A percentile compares a stretch with the other conserved stretches of the same genome.
Evolutionary conservation across 2,113 vertebrate genomes (phyloP).

Genomic region (Syngnathus floridae): DNA sequence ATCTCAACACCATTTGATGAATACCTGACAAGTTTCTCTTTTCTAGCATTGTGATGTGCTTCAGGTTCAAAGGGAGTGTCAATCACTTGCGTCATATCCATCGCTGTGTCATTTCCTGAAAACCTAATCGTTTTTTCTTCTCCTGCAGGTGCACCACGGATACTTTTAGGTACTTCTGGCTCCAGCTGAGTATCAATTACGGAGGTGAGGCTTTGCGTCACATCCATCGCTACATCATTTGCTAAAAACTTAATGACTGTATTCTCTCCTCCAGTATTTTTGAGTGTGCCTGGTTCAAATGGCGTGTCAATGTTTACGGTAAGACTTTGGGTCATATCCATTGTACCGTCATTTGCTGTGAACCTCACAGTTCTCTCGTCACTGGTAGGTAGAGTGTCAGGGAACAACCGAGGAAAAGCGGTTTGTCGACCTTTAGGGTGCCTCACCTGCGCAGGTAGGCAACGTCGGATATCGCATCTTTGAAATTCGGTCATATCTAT

Average conservation of each 20-base stretch:
- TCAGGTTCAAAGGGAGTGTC: not conserved
- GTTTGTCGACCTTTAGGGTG: conserved; percentile 4
- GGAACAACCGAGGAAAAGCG: conserved; percentile 12
- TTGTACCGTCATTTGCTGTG: not conserved
- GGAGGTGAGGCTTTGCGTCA: conserved; percentile 26
- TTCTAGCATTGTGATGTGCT: not conserved
- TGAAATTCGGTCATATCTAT: conserved; percentile 37
- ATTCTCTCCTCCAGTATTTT: not conserved
- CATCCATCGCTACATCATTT: conserved; percentile 29
- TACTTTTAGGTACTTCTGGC: not conserved
- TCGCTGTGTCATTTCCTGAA: not conserved
- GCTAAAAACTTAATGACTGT: conserved; percentile 23
- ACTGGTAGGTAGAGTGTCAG: not conserved
- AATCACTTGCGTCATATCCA: conserved; percentile 17
- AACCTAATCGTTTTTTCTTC: conserved; percentile 29
- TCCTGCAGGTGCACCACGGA: not conserved
- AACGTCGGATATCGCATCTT: conserved; percentile 31
- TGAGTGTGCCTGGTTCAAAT: not conserved
- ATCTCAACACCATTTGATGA: conserved; percentile 23
- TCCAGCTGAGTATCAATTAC: conserved; percentile 3
- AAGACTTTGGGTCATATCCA: conserved; percentile 5
- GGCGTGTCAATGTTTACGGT: conserved; percentile 3
- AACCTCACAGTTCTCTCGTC: conserved; percentile 21
- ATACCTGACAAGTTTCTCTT: conserved; percentile 25
- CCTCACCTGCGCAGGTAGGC: conserved; percentile 38